Conservation (phyloP, 2,797 vertebrate genomes). For the Apogon hyalosoma region DNA sequence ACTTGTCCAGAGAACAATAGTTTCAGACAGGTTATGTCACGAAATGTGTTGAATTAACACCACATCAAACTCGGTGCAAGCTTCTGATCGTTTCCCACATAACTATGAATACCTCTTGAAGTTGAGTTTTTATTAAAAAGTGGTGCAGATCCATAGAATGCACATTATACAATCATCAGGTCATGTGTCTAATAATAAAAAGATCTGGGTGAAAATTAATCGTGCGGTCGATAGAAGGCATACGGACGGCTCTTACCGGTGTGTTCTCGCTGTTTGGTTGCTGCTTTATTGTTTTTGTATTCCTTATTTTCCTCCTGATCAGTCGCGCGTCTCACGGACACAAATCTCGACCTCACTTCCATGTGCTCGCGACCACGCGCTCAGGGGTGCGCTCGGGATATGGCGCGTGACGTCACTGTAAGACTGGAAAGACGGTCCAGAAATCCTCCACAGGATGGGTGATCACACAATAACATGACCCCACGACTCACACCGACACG, state of each 20-base stretch:
- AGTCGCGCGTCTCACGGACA: constrained; percentile 64
- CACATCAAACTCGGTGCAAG: constrained; percentile 14
- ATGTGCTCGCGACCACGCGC: constrained; percentile 85
- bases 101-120: not conserved
- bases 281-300: not conserved
- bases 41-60: constrained; percentile 8
- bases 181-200: constrained; percentile 7
- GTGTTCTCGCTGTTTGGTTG: not conserved
- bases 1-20: constrained; percentile 59
- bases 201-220: not conserved
- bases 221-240: constrained; percentile 8
- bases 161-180: constrained; percentile 18
- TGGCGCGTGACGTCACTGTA: constrained; percentile 81
- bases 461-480: not conserved
- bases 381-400: constrained; percentile 69
- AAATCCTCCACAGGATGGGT: constrained; percentile 1
- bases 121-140: constrained; percentile 17
- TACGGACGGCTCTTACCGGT: constrained; percentile 56
- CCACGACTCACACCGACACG: too few relatives aligned
- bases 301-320: constrained; percentile 28
- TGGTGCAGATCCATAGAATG: constrained; percentile 17
- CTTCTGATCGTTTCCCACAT: not conserved
- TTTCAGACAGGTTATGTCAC: constrained; percentile 32
- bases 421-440: constrained; percentile 41
- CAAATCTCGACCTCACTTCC: constrained; percentile 81